A percentile compares a stretch with the other conserved stretches of the same genome.
Conservation (phyloP, 2,888 invertebrate species). For the Ischnus inquisitorius region DNA sequence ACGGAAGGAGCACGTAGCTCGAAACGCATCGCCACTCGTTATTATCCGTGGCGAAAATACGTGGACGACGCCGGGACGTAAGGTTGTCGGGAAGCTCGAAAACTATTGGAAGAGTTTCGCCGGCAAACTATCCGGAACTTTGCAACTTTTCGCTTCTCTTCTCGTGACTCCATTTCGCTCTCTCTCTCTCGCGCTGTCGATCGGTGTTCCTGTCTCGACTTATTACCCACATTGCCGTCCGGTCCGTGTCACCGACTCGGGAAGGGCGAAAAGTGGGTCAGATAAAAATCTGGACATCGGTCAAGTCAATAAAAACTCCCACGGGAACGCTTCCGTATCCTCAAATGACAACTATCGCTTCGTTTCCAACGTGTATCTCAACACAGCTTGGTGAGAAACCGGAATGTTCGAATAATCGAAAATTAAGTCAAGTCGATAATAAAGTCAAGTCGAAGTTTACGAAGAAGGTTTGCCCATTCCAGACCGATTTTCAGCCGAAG, state of each 20-base stretch:
- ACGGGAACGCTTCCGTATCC: neutral
- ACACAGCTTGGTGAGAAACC: no score
- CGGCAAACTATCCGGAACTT: slow-evolving; percentile 46
- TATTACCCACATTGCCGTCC: slow-evolving; percentile 51
- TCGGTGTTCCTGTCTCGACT: slow-evolving; percentile 42
- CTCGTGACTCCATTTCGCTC: neutral
- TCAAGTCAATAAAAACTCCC: neutral
- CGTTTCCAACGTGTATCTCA: no score
- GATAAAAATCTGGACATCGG: slow-evolving; percentile 43
- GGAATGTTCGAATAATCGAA: no score
- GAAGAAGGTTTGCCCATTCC: no score
- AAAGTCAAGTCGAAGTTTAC: neutral
- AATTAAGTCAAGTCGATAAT: no score
- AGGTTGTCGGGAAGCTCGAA: slow-evolving; percentile 9
- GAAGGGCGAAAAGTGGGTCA: slow-evolving; percentile 35
- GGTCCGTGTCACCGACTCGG: slow-evolving; percentile 16
- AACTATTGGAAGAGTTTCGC: slow-evolving; percentile 50
- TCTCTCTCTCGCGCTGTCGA: slow-evolving; percentile 8
- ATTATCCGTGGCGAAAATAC: slow-evolving; percentile 46
- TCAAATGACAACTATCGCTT: no score
- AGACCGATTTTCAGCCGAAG: no score
- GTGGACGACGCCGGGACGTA: neutral
- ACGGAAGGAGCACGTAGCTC: slow-evolving; percentile 16
- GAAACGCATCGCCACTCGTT: slow-evolving; percentile 32
- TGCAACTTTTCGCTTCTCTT: slow-evolving; percentile 7